Evolutionary conservation across 1,140 invertebrate species (phyloP).

Genomic region (Aethina tumida): DNA sequence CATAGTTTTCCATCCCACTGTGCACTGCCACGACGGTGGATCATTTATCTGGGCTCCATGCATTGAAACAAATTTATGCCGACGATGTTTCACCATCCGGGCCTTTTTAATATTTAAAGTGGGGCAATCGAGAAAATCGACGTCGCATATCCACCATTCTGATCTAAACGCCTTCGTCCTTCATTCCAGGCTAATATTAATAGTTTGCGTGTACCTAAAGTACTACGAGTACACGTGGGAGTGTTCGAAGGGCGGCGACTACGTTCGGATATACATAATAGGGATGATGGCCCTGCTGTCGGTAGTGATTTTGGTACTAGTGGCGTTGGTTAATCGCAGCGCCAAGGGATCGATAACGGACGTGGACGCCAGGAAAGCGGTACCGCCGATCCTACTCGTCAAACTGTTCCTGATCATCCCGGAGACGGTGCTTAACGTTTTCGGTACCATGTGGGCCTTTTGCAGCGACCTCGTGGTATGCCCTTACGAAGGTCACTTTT

Average conservation of each 20-base stretch:
- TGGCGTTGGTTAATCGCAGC: conserved; percentile 57
- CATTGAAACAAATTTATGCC: too few relatives aligned
- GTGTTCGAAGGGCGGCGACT: conserved; percentile 50
- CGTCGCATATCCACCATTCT: neutral
- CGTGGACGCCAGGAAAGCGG: conserved; percentile 49
- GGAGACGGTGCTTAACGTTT: conserved; percentile 64
- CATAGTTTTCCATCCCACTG: too few relatives aligned
- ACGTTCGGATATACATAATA: conserved; percentile 55
- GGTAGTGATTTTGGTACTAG: conserved; percentile 48
- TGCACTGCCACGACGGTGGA: too few relatives aligned
- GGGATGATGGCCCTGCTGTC: conserved; percentile 52
- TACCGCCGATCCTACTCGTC: conserved; percentile 53
- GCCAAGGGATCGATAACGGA: conserved; percentile 62
- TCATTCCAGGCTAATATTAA: conserved; percentile 51
- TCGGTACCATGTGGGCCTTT: conserved; percentile 76
- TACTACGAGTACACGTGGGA: conserved; percentile 55
- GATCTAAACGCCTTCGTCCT: conserved; percentile 8
- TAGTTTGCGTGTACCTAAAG: conserved; percentile 49
- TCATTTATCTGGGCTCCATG: too few relatives aligned
- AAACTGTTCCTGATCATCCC: conserved; percentile 63
- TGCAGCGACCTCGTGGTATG: conserved; percentile 53
- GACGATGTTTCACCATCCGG: too few relatives aligned
- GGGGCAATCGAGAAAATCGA: neutral
- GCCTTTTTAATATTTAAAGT: conserved; percentile 3
- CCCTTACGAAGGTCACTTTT: conserved; percentile 54